Conservation (phyloP, 2,797 vertebrate genomes). For the Molossus alvarezi region DNA sequence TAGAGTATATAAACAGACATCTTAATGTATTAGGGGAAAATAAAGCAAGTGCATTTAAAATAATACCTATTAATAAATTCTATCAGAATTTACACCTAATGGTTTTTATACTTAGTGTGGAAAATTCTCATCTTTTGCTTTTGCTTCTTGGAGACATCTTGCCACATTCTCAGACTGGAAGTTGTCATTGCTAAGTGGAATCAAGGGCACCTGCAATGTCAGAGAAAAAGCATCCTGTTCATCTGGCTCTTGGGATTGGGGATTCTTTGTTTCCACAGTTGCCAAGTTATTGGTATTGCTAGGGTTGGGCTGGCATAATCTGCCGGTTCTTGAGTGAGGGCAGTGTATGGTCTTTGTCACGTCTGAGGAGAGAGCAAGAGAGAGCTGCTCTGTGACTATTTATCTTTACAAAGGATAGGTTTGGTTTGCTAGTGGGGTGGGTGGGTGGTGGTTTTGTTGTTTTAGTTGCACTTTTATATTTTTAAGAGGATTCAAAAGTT, state of each 20-base stretch:
- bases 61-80: neutral
- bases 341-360: neutral
- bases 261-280: neutral
- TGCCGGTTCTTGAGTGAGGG: neutral
- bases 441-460: neutral
- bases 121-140: slow-evolving; percentile 28
- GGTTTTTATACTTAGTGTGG: neutral
- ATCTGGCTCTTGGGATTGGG: neutral
- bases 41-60: slow-evolving; percentile 37
- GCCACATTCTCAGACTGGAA: neutral
- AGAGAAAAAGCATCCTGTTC: neutral
- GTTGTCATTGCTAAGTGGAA: neutral
- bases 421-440: neutral
- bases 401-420: neutral
- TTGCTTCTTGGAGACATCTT: slow-evolving; percentile 10
- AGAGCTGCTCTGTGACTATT: neutral
- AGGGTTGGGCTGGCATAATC: neutral
- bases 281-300: neutral
- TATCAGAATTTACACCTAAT: neutral
- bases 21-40: slow-evolving; percentile 17
- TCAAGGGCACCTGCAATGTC: neutral
- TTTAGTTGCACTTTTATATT: slow-evolving; percentile 34
- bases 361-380: neutral
- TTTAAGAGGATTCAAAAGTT: slow-evolving; percentile 53
- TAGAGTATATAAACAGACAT: neutral